phyloP scores from a whole-genome alignment of 2,113 vertebrate genomes.

The Acrocephalus kingi region DNA sequence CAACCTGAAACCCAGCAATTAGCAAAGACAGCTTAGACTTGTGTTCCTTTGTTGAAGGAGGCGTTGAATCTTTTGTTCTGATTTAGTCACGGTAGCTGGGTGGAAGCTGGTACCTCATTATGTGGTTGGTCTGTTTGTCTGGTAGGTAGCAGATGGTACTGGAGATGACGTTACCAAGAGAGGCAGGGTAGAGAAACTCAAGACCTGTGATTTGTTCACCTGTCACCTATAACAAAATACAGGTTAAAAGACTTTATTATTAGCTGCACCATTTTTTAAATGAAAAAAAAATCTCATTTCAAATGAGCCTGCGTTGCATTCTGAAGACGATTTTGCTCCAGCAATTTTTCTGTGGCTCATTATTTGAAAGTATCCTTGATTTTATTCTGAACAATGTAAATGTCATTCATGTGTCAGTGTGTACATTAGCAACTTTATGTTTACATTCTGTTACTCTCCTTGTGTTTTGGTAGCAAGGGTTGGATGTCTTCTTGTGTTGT shows the following conservation, averaged over 20 bases:
- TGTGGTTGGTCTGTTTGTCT: constrained; percentile 79
- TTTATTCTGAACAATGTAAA: constrained; percentile 71
- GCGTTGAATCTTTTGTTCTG: constrained; percentile 84
- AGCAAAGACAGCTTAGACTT: constrained; percentile 76
- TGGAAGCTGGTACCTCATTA: constrained; percentile 83
- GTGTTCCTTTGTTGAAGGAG: constrained; percentile 82
- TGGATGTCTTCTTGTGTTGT: constrained; percentile 53
- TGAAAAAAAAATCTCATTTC: constrained; percentile 26
- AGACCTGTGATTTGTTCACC: constrained; percentile 82
- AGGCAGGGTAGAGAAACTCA: constrained; percentile 77
- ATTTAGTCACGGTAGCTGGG: constrained; percentile 83
- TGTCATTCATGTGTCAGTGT: constrained; percentile 77
- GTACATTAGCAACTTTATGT: constrained; percentile 71
- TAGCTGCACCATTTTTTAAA: constrained; percentile 36
- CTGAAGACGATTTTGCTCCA: background rate
- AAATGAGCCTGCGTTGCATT: background rate
- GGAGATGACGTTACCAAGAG: constrained; percentile 71
- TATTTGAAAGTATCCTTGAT: constrained; percentile 52
- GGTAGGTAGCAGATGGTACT: constrained; percentile 82
- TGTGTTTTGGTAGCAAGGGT: constrained; percentile 69
- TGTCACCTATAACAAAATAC: constrained; percentile 80
- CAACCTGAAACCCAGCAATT: constrained; percentile 81
- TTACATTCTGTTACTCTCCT: constrained; percentile 74
- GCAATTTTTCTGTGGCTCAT: constrained; percentile 45
- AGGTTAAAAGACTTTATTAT: constrained; percentile 72